These are phyloP conservation scores for Eretmochelys imbricata DNA, from an alignment of 2,113 vertebrate genomes.

Conservation along the genomic window DNA sequence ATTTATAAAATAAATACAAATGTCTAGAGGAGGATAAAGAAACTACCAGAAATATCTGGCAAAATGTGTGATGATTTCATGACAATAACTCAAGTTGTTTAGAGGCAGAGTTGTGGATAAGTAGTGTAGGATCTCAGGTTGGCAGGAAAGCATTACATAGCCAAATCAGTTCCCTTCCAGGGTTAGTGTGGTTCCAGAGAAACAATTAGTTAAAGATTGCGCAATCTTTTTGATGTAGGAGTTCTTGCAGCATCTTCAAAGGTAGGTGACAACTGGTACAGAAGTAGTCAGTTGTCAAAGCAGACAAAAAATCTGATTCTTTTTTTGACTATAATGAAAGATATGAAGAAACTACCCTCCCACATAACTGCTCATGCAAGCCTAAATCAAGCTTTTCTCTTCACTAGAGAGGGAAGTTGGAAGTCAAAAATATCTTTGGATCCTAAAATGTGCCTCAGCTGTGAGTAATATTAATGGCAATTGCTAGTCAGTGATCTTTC, in stretches of 20 bases:
- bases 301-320: background rate
- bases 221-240: background rate
- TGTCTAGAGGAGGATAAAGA: background rate
- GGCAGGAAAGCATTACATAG: background rate
- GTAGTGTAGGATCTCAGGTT: rapidly evolving
- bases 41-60: background rate
- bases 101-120: background rate
- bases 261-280: background rate
- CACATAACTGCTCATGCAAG: background rate
- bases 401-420: background rate
- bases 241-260: background rate
- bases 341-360: background rate
- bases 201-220: background rate
- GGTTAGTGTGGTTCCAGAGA: background rate
- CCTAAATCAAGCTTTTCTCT: slow-evolving; percentile 9
- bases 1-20: background rate
- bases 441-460: slow-evolving; percentile 29
- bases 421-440: slow-evolving; percentile 7
- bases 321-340: slow-evolving; percentile 1
- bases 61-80: background rate
- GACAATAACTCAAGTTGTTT: rapidly evolving
- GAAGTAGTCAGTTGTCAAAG: background rate
- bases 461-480: slow-evolving; percentile 32
- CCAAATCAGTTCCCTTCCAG: background rate
- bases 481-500: slow-evolving; percentile 46